Percentiles rank a stretch among this genome's conserved stretches.
Evolutionary conservation across 2,113 vertebrate genomes (phyloP).

Genomic region (Struthidea cinerea): DNA sequence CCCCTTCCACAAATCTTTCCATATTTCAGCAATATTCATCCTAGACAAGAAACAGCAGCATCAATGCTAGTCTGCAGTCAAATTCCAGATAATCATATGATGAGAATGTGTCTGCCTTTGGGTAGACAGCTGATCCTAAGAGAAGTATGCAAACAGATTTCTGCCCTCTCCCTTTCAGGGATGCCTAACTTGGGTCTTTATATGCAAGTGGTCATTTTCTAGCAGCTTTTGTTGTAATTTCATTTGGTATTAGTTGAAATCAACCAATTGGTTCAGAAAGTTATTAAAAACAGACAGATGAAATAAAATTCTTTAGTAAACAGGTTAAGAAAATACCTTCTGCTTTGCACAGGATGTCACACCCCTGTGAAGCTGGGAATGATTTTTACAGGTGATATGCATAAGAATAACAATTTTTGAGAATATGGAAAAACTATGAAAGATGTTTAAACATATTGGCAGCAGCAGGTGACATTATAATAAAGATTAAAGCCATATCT

Average conservation of each 20-base stretch:
- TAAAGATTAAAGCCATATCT: slow-evolving; percentile 10
- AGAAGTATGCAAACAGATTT: neutral
- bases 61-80: neutral
- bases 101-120: neutral
- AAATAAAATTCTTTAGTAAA: neutral
- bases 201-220: neutral
- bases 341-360: neutral
- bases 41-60: neutral
- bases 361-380: neutral
- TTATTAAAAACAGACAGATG: neutral
- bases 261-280: neutral
- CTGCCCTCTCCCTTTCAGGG: neutral
- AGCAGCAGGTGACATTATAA: neutral
- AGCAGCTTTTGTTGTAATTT: neutral
- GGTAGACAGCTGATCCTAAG: neutral
- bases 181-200: neutral
- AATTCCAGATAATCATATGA: neutral
- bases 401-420: neutral
- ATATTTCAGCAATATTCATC: neutral
- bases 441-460: neutral
- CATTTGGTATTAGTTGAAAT: neutral
- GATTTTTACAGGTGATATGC: neutral
- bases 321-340: neutral
- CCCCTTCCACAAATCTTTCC: neutral
- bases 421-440: neutral